phyloP scores from a whole-genome alignment of 2,888 invertebrate genomes.

The Quadroppia sp. region DNA sequence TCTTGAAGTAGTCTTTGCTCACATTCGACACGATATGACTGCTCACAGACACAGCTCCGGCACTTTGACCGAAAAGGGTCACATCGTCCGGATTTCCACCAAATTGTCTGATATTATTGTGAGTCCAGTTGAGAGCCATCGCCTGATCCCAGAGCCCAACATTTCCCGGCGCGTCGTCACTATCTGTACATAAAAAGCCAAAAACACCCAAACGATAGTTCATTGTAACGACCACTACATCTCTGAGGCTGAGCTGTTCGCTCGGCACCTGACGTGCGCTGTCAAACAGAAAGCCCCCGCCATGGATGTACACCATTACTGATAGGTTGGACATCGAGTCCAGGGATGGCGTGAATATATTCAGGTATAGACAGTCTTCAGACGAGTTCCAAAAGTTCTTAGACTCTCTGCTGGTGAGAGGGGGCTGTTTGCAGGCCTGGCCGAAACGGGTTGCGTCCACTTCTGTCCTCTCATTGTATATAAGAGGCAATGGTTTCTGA shows the following conservation, averaged over 20 bases:
- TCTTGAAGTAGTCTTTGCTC: background rate
- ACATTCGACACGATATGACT: background rate
- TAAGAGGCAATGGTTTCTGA: background rate
- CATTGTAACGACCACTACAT: slow-evolving; percentile 2
- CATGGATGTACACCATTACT: slow-evolving; percentile 2
- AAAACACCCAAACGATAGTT: slow-evolving; percentile 31
- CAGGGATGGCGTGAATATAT: background rate
- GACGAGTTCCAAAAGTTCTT: background rate
- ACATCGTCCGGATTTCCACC: slow-evolving; percentile 10
- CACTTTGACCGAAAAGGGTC: slow-evolving; percentile 5
- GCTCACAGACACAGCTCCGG: background rate
- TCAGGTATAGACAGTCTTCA: slow-evolving; percentile 10
- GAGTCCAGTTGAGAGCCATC: background rate
- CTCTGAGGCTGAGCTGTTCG: background rate
- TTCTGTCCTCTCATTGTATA: background rate
- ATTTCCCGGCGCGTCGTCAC: slow-evolving; percentile 9
- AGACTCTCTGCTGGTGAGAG: background rate
- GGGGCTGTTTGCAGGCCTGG: background rate
- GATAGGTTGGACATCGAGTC: background rate
- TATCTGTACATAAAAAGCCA: background rate
- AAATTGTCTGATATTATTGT: background rate
- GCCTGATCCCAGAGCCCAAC: slow-evolving; percentile 12
- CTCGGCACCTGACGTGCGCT: background rate
- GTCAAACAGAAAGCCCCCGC: background rate
- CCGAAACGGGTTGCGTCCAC: background rate